phyloP scores from a whole-genome alignment of 2,113 vertebrate species.

The Ictalurus punctatus region DNA sequence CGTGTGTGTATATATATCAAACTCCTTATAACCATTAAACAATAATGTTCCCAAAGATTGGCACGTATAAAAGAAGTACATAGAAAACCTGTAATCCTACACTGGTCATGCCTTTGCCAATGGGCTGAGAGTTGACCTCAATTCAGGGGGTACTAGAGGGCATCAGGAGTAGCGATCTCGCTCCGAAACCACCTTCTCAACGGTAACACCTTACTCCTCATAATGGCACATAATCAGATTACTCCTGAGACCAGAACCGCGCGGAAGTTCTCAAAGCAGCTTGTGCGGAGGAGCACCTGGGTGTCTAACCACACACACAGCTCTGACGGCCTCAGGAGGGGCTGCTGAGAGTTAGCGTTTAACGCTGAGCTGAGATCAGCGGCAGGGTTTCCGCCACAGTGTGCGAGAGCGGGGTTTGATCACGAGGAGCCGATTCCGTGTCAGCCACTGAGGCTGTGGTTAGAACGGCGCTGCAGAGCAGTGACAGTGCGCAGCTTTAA shows the following conservation, averaged over 20 bases:
- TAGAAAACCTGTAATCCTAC: neutral
- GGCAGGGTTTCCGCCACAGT: conserved; percentile 19
- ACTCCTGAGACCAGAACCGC: conserved; percentile 70
- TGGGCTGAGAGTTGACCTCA: conserved; percentile 28
- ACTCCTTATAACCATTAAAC: neutral
- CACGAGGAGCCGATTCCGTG: conserved; percentile 12
- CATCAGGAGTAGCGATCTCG: conserved; percentile 51
- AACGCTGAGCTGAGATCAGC: conserved; percentile 47
- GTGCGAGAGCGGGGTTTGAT: conserved; percentile 18
- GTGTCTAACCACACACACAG: conserved; percentile 55
- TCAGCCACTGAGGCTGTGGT: conserved; percentile 40
- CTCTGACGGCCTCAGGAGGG: conserved; percentile 30
- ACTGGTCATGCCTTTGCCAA: neutral
- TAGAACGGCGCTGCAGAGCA: conserved; percentile 52
- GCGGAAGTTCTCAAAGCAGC: conserved; percentile 72
- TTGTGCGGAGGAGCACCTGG: conserved; percentile 52
- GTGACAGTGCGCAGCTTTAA: conserved; percentile 58
- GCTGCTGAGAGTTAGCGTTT: neutral
- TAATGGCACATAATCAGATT: conserved; percentile 61
- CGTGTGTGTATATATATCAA: neutral
- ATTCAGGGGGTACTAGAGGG: neutral
- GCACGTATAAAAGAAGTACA: neutral
- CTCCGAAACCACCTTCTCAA: conserved; percentile 67
- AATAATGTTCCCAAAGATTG: neutral
- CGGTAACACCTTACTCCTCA: conserved; percentile 64